Evolutionary conservation across 2,888 invertebrate species (phyloP).

Genomic region (Anoplius nigerrimus): DNA sequence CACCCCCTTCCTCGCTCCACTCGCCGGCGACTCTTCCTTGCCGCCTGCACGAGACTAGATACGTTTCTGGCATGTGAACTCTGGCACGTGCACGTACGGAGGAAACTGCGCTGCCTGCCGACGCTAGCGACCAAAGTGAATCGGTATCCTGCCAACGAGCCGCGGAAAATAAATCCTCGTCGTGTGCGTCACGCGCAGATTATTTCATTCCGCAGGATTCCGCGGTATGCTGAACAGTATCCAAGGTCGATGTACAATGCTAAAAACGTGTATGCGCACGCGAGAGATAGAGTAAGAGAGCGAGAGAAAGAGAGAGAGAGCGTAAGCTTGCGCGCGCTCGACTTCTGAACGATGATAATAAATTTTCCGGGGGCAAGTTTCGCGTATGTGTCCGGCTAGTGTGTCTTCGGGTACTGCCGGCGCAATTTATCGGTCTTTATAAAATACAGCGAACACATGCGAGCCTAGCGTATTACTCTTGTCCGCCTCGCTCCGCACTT

Average conservation of each 20-base stretch:
- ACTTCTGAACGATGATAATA: neutral
- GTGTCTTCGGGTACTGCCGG: no score
- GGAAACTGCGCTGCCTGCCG: no score
- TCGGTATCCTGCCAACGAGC: slow-evolving; percentile 13
- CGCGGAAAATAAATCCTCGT: slow-evolving; percentile 32
- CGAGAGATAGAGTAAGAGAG: no score
- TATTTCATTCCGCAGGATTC: slow-evolving; percentile 30
- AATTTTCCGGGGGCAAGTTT: no score
- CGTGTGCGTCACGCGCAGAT: slow-evolving; percentile 30
- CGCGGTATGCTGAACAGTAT: neutral
- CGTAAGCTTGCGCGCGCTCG: neutral
- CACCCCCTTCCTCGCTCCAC: neutral
- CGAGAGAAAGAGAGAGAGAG: no score
- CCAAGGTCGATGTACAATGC: neutral
- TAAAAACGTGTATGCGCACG: neutral
- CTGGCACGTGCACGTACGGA: slow-evolving; percentile 30
- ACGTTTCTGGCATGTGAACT: slow-evolving; percentile 29
- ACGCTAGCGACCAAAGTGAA: slow-evolving; percentile 13
- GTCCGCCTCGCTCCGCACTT: no score
- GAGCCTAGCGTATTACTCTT: no score
- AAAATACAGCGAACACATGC: no score
- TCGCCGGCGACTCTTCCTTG: slow-evolving; percentile 2
- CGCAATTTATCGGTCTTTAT: no score
- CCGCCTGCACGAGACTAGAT: slow-evolving; percentile 6
- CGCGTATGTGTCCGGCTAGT: no score